Conservation (phyloP, 2,797 vertebrate genomes). For the Helicolenus hilgendorfi region DNA sequence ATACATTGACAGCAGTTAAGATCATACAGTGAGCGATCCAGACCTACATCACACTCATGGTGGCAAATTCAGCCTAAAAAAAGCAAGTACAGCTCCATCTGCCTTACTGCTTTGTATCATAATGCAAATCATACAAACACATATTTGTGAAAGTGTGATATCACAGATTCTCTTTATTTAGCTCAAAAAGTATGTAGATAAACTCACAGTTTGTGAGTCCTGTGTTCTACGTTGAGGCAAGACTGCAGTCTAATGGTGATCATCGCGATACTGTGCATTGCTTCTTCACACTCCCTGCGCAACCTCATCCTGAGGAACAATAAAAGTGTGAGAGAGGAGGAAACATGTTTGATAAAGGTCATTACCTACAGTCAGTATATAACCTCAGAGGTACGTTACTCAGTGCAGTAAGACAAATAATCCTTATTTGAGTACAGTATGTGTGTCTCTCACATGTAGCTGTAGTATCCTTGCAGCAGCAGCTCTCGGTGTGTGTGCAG, state of each 20-base stretch:
- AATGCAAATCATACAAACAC: not conserved
- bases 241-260: conserved; percentile 86
- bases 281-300: conserved; percentile 77
- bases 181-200: not conserved
- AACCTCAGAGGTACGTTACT: not conserved
- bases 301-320: conserved; percentile 82
- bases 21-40: not conserved
- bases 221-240: conserved; percentile 78
- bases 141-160: not conserved
- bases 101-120: too few relatives aligned
- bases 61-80: not conserved
- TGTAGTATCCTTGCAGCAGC: conserved; percentile 92
- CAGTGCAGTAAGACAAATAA: not conserved
- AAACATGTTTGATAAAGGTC: not conserved
- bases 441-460: conserved; percentile 91
- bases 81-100: not conserved
- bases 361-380: not conserved
- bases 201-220: conserved; percentile 82
- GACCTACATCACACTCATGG: not conserved
- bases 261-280: conserved; percentile 81
- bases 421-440: not conserved
- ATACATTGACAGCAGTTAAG: not conserved
- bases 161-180: not conserved
- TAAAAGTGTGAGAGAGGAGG: not conserved
- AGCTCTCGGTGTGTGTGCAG: conserved; percentile 89